Conservation (phyloP, 2,888 invertebrate genomes). For the Griposia aprilina region DNA sequence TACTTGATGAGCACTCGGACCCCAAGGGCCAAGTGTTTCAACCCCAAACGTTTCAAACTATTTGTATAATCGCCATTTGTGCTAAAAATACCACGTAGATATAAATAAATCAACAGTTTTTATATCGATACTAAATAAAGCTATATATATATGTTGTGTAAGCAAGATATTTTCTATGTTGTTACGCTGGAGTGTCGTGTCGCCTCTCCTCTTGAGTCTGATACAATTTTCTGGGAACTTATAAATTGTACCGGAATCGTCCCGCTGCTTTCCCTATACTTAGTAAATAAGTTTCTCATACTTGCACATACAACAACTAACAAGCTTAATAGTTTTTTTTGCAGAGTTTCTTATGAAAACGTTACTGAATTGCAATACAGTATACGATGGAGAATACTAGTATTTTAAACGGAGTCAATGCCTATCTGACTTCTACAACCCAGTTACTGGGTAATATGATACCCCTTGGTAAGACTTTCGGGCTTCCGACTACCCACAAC, state of each 20-base stretch:
- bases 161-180: constrained; percentile 16
- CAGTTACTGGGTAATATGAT: no score
- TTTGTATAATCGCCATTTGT: neutral
- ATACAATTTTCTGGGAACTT: constrained; percentile 36
- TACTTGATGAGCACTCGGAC: neutral
- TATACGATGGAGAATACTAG: no score
- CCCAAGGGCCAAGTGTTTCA: no score
- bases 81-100: neutral
- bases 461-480: no score
- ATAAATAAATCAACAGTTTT: neutral
- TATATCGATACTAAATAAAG: neutral
- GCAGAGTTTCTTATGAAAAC: no score
- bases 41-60: neutral
- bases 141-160: neutral
- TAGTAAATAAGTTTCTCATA: constrained; percentile 28
- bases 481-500: no score
- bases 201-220: constrained; percentile 25
- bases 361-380: no score
- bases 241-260: constrained; percentile 11
- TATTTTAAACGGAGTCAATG: no score
- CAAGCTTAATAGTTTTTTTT: neutral
- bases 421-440: no score
- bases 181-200: neutral
- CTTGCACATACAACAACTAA: constrained; percentile 11
- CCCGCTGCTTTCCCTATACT: constrained; percentile 1